A percentile compares a stretch with the other conserved stretches of the same genome.
phyloP scores from a whole-genome alignment of 2,113 vertebrate genomes.

The Varanus komodoensis region DNA sequence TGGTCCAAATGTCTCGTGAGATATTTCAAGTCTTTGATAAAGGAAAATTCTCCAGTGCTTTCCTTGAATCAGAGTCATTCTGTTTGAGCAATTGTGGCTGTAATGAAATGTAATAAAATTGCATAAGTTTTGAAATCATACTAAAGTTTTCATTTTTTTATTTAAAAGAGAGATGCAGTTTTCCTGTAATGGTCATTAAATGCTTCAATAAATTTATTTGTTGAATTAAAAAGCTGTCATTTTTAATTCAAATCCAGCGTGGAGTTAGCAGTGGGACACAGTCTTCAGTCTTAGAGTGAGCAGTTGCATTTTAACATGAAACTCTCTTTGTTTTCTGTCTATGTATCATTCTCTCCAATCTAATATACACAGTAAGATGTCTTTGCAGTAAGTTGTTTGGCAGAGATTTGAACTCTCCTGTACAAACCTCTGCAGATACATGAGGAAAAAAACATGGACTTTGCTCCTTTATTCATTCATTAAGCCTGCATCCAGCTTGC shows the following conservation, averaged over 20 bases:
- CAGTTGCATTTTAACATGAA: neutral
- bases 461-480: neutral
- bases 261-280: accelerated
- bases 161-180: neutral
- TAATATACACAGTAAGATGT: neutral
- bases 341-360: neutral
- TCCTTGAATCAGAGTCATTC: neutral
- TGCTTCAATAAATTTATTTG: accelerated
- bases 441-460: neutral
- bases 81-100: neutral
- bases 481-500: constrained; percentile 18
- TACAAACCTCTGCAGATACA: neutral
- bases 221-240: neutral
- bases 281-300: neutral
- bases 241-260: neutral
- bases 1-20: neutral
- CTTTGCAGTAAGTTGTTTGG: constrained; percentile 7
- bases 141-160: accelerated
- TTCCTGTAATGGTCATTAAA: neutral
- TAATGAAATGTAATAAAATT: neutral
- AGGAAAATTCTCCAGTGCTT: neutral
- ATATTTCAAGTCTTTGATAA: neutral
- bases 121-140: constrained; percentile 8
- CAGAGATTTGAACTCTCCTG: neutral
- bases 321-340: neutral